phyloP scores from a whole-genome alignment of 2,888 invertebrate species.

The Liodrosophila aerea region DNA sequence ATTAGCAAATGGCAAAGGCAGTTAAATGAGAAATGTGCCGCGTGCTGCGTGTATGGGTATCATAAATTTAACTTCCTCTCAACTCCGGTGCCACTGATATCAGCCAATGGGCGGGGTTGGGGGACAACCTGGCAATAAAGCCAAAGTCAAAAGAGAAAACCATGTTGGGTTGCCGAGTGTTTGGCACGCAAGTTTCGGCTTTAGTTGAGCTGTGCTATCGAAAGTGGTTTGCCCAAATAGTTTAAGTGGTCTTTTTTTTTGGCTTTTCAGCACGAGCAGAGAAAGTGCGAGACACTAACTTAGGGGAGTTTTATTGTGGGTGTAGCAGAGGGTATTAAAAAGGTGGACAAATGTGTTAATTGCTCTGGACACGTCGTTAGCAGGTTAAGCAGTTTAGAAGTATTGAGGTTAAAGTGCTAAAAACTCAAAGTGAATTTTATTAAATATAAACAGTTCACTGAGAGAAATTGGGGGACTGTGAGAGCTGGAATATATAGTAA shows the following conservation, averaged over 20 bases:
- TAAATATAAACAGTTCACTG: background rate
- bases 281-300: background rate
- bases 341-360: slow-evolving; percentile 75
- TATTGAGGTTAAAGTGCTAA: slow-evolving; percentile 19
- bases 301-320: background rate
- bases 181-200: slow-evolving; percentile 59
- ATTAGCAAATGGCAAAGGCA: slow-evolving; percentile 78
- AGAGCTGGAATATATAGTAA: too few relatives aligned
- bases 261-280: slow-evolving; percentile 5
- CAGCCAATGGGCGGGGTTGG: background rate
- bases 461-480: too few relatives aligned
- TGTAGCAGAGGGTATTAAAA: slow-evolving; percentile 43
- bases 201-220: slow-evolving; percentile 30
- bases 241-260: slow-evolving; percentile 71
- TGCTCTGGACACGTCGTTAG: slow-evolving; percentile 64
- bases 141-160: slow-evolving; percentile 42
- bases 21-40: slow-evolving; percentile 75
- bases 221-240: slow-evolving; percentile 44
- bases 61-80: slow-evolving; percentile 56
- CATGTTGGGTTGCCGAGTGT: slow-evolving; percentile 58
- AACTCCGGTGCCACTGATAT: background rate
- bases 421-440: background rate
- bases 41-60: slow-evolving; percentile 59
- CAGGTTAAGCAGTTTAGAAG: background rate
- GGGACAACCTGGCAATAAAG: slow-evolving; percentile 47